A percentile compares a stretch with the other conserved stretches of the same genome.
Conservation (phyloP, 2,113 vertebrate genomes). For the Calonectris borealis region DNA sequence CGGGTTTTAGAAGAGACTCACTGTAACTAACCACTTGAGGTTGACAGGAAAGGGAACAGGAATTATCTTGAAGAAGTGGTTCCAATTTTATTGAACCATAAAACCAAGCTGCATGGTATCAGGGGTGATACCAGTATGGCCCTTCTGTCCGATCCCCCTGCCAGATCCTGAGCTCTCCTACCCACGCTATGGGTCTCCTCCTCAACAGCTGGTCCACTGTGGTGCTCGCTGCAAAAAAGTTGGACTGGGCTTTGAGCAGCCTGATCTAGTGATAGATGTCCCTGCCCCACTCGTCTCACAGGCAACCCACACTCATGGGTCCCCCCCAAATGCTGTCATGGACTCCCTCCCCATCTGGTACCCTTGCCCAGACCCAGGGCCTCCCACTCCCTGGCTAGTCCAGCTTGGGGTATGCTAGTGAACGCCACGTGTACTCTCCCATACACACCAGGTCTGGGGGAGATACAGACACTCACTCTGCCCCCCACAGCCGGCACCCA, state of each 20-base stretch:
- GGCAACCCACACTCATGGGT: too few relatives aligned
- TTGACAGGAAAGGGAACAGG: not conserved
- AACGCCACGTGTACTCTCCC: fast-evolving
- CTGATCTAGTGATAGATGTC: too few relatives aligned
- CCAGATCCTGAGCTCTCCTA: not conserved
- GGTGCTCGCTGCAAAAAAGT: not conserved
- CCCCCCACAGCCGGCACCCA: not conserved
- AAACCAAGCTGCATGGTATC: not conserved
- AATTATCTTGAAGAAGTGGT: not conserved
- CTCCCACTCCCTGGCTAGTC: not conserved
- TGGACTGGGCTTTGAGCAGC: too few relatives aligned
- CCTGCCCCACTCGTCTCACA: too few relatives aligned
- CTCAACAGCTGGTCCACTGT: too few relatives aligned
- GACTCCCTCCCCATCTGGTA: not conserved
- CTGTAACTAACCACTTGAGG: not conserved
- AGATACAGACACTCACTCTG: not conserved
- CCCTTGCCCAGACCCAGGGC: not conserved
- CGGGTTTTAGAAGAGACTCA: not conserved
- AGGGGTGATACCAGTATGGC: not conserved
- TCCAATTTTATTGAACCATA: not conserved
- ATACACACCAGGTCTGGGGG: not conserved
- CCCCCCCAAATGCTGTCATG: fast-evolving
- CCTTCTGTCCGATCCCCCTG: not conserved
- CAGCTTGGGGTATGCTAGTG: too few relatives aligned
- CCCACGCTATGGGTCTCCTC: not conserved